Conservation (phyloP, 2,888 invertebrate genomes). For the Tinea semifulvella region DNA sequence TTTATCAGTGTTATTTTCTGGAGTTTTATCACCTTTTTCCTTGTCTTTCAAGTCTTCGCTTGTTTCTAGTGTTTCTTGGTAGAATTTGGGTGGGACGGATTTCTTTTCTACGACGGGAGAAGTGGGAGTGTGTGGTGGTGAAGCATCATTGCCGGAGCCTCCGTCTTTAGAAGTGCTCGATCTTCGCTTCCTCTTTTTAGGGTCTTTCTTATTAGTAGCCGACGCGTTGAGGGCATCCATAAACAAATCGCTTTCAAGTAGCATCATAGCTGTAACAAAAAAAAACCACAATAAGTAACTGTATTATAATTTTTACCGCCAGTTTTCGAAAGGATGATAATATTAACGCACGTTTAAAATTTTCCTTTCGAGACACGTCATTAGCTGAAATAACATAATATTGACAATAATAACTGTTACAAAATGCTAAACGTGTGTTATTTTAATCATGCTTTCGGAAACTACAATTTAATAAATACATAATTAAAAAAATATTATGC, state of each 20-base stretch:
- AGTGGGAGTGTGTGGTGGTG: constrained; percentile 66
- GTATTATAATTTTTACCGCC: neutral
- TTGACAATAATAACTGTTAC: too few species aligned
- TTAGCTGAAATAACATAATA: too few species aligned
- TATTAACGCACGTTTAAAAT: too few species aligned
- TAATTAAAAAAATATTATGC: too few species aligned
- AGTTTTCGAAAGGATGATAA: too few species aligned
- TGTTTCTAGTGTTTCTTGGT: constrained; percentile 88
- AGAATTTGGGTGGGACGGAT: constrained; percentile 78
- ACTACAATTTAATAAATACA: too few species aligned
- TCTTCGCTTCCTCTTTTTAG: constrained; percentile 81
- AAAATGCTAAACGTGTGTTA: too few species aligned
- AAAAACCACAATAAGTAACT: constrained; percentile 15
- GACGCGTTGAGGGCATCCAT: constrained; percentile 89
- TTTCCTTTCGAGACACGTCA: too few species aligned
- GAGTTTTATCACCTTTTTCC: constrained; percentile 30
- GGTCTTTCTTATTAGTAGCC: constrained; percentile 74
- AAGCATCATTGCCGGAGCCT: constrained; percentile 46
- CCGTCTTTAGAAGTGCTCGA: constrained; percentile 76
- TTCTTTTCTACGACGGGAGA: constrained; percentile 52
- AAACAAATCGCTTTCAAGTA: constrained; percentile 93
- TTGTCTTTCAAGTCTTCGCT: constrained; percentile 69
- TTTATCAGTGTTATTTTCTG: constrained; percentile 20
- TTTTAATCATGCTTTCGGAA: too few species aligned
- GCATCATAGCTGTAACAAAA: constrained; percentile 71